Evolutionary conservation across 2,888 invertebrate genomes (phyloP).

Genomic region (Agrochola lota): DNA sequence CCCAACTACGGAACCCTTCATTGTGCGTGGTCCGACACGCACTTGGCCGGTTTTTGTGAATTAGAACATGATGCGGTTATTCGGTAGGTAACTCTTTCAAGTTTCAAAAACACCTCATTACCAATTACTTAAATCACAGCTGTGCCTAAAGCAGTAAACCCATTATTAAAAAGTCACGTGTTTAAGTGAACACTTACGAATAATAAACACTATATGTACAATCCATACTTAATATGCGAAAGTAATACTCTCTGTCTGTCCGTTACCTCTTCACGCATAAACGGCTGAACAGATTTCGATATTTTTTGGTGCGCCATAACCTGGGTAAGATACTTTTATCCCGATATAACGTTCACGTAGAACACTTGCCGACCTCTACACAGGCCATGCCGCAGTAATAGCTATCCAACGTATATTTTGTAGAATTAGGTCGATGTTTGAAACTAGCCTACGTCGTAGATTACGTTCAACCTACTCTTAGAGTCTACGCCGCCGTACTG

Average conservation of each 20-base stretch:
- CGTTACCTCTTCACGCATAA: background rate
- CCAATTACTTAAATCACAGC: background rate
- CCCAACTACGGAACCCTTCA: too few species aligned
- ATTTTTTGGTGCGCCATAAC: too few species aligned
- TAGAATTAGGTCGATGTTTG: constrained; percentile 3
- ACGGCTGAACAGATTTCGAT: background rate
- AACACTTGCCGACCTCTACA: background rate
- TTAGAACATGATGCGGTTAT: too few species aligned
- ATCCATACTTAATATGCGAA: background rate
- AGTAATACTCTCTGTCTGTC: background rate
- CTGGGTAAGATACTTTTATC: background rate
- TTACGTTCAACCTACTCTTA: background rate
- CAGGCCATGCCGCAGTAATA: too few species aligned
- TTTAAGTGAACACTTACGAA: background rate
- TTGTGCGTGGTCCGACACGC: too few species aligned
- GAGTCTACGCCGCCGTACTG: too few species aligned
- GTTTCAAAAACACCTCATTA: background rate
- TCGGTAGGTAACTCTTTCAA: background rate
- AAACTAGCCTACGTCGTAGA: too few species aligned
- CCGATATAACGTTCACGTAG: background rate
- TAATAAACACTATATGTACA: background rate
- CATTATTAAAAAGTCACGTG: background rate
- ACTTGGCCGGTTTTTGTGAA: too few species aligned
- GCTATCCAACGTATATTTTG: background rate
- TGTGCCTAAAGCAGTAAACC: background rate